Evolutionary conservation across 2,888 invertebrate species (phyloP), one percentile per base, ranked within the genome.

Genomic region (Leptinotarsa peninsularis): DNA sequence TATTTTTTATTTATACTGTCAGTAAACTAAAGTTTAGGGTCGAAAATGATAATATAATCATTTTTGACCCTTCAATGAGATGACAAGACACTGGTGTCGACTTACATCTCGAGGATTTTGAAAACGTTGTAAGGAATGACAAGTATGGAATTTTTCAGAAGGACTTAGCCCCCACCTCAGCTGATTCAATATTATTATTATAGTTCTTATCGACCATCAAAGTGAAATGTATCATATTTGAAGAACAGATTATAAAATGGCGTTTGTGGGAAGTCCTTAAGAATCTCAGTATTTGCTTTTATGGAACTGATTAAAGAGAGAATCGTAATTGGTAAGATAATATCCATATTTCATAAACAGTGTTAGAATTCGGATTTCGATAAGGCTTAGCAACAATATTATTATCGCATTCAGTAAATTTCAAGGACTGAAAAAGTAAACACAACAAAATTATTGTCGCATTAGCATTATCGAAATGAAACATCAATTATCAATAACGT

Each of bases 241-340:
- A 54, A 52, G 23, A 63, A 67, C 58, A 21, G 10, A 17, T 43
- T 73, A 70, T 72, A 72, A 74, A 72, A 74, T 78, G 76, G 79
- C 75, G 75, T 75, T 68, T 75, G 70, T 77, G 76, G 79, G 77
- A 77, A 71, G 76, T 74, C 74, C 75, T 68, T 71, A 60, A 56
- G 67, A 73, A 70, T 73, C 73, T 77, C 73, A 72, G 72, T 75
- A 76, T 78, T 67, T 76, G 74, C 71, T 74, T 72, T 74, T 74
- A 69, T 54, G 60, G 68, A 76, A 49, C 49, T 72, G 79, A 79
- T 79, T 75, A 78, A 75, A 75, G 67, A 74, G 68, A 74, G 75
- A 71, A n/a, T 69, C 70, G 69, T 78, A 76, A 79, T 79, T 79
- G 79, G 79, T 63, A 75, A 76, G 79, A 79, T 79, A 75, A 76